Percentiles rank a stretch among this genome's conserved stretches.
phyloP scores from a whole-genome alignment of 2,888 invertebrate genomes.

The Laothoe populi region DNA sequence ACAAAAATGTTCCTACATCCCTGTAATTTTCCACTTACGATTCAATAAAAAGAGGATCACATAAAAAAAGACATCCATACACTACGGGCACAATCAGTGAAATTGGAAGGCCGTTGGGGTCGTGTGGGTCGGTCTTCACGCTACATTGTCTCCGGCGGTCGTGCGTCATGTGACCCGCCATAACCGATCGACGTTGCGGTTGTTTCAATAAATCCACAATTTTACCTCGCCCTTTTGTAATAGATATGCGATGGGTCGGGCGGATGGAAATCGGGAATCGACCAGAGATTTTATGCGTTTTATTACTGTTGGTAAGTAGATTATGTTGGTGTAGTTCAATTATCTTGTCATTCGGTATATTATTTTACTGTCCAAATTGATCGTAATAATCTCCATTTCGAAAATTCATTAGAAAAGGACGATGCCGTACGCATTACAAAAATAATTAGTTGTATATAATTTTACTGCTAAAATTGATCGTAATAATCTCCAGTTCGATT shows the following conservation, averaged over 20 bases:
- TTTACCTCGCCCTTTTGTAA: slow-evolving; percentile 26
- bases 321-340: neutral
- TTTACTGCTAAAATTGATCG: too few species aligned
- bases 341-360: neutral
- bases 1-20: neutral
- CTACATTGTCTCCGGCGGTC: slow-evolving; percentile 71
- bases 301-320: neutral
- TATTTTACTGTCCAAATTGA: too few species aligned
- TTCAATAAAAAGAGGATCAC: neutral
- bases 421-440: too few species aligned
- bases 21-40: neutral
- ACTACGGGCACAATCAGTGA: slow-evolving; percentile 66
- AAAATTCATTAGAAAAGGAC: too few species aligned
- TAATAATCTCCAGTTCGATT: too few species aligned
- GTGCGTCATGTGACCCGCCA: slow-evolving; percentile 62
- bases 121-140: slow-evolving; percentile 57
- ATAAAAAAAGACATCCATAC: slow-evolving; percentile 58
- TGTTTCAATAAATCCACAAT: slow-evolving; percentile 60
- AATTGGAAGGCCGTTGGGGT: slow-evolving; percentile 76
- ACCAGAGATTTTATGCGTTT: neutral
- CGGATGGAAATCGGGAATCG: neutral
- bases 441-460: too few species aligned
- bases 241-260: slow-evolving; percentile 2
- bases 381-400: too few species aligned
- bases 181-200: slow-evolving; percentile 53